phyloP scores from a whole-genome alignment of 2,113 vertebrate species.

The Calyptommatus sinebrachiatus region DNA sequence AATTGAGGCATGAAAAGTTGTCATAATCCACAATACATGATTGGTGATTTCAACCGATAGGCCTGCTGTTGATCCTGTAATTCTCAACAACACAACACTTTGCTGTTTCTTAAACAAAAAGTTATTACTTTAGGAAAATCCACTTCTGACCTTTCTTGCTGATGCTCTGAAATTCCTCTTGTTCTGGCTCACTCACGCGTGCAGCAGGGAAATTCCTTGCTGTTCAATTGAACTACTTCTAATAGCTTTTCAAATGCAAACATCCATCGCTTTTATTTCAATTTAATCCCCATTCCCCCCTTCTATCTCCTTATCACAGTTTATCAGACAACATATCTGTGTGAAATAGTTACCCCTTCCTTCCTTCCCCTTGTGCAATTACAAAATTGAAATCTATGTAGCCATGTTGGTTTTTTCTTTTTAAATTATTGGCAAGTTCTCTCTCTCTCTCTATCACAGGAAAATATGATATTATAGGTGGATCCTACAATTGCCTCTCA shows the following conservation, averaged over 20 bases:
- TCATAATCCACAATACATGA: no score
- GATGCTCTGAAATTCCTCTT: conserved; percentile 42
- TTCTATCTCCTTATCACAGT: conserved; percentile 70
- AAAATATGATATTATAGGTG: no score
- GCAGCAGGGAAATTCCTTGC: conserved; percentile 48
- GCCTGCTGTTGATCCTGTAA: not conserved
- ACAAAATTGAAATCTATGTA: conserved; percentile 69
- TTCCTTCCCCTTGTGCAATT: conserved; percentile 60
- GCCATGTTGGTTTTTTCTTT: conserved; percentile 61
- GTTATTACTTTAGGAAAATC: conserved; percentile 27
- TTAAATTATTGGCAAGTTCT: conserved; percentile 76
- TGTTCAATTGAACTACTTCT: conserved; percentile 56
- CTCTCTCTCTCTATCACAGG: conserved; percentile 13
- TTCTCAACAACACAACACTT: fast-evolving
- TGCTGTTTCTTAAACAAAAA: conserved; percentile 41
- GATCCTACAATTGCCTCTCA: no score
- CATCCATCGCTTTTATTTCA: conserved; percentile 61
- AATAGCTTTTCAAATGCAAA: conserved; percentile 58
- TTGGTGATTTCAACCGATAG: no score
- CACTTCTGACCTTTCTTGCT: conserved; percentile 47
- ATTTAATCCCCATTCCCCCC: conserved; percentile 62
- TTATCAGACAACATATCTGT: conserved; percentile 73
- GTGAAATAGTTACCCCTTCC: conserved; percentile 58
- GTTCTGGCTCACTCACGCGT: conserved; percentile 25
- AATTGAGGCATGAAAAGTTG: no score